Evolutionary conservation across 2,888 invertebrate species (phyloP), one percentile per base, ranked within the genome.

Genomic region (Pegoplata infirma): DNA sequence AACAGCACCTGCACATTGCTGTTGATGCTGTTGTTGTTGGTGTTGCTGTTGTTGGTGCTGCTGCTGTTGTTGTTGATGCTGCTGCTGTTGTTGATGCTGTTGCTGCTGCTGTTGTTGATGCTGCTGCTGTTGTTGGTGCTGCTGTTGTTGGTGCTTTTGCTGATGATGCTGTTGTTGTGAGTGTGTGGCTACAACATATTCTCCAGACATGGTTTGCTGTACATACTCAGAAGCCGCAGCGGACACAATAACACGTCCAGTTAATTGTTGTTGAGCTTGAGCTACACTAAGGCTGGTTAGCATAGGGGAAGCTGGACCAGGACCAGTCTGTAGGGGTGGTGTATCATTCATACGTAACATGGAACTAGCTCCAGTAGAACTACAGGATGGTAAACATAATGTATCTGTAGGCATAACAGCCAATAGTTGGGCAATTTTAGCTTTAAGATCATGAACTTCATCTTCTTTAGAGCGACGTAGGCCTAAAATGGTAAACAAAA

Each of bases 371-470:
- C 87, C 86, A 61, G 91, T 90, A 80, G 91, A 91, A 71, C 91
- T 90, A 81, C 92, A 91, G 51, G 91, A 88, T 68, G 91, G 90
- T 77, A 91, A 85, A 83, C 91, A 91, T 85, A 93, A 92, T 66
- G 92, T 90, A 86, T 95, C 94, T 46, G 84, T 85, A 19, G 89
- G 89, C 95, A 97, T 96, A 81, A 98, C 96, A 23, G 98, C 98
- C 90, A 98, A 91, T 88, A 98, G 94, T 91, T 98, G 98, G 80
- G 97, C 97, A 88, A 96, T 94, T 91, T 96, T 95, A 76, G 94
- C 93, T 89, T 97, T 97, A 83, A 98, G 92, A 88, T 97, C 96
- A 84, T 95, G 95, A 83, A 98, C 94, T 90, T 98, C 97, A 86
- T 96, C 95, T 85, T 98, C 97, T 90, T 96, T 96, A 82, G 93